Base-by-base conservation (phyloP, 1,140 invertebrate genomes). In the Drosophila mayri region DNA sequence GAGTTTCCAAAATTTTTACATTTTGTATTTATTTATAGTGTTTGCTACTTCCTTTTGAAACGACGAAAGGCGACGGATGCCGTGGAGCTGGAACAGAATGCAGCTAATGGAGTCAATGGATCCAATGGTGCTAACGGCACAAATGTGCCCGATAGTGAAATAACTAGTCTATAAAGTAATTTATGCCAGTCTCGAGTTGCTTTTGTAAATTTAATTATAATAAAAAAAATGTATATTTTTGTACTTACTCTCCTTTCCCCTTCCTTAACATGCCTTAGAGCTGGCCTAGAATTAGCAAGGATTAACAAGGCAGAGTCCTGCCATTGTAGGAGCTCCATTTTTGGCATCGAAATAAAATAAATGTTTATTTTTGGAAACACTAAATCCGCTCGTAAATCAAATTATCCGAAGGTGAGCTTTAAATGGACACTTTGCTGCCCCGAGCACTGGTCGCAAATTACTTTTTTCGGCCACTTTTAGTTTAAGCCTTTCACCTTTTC, bases 91-190 rank as follows among this genome's bases (percentile, higher is more conserved):
- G 76, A 81, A 3, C 63, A 87, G 22, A 91, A 81, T 60, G 61
- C 43, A 16, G 64, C 44, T 4, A 85, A 65, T 54, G 70, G 54
- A 4, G 37, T 32, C n/a, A 75, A 63, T 54, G 50, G 50, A 37
- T 54, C 52, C 14, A 55, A 55, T 58, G 74, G 61, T 7, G 47
- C 43, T 10, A 79, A 74, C 59, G 66, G 70, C n/a, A 43, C 64
- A n/a, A 55, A 67, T 54, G 37, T 49, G 10, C 70, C 85, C 43
- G 90, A 84, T 67, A 86, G 65, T 38, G 90, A 91, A 70, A 90
- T 91, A 43, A 91, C 90, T 90, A 91, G 90, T 91, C 90, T 91
- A 20, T 91, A 79, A 75, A 35, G 12, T 54, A 66, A 66, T 55
- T 54, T 54, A 70, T 20, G 43, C n/a, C 32, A 32, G 38, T 49